These are phyloP conservation scores for Perithous albicinctus DNA, from an alignment of 2,888 invertebrate species.

Conservation along the genomic window DNA sequence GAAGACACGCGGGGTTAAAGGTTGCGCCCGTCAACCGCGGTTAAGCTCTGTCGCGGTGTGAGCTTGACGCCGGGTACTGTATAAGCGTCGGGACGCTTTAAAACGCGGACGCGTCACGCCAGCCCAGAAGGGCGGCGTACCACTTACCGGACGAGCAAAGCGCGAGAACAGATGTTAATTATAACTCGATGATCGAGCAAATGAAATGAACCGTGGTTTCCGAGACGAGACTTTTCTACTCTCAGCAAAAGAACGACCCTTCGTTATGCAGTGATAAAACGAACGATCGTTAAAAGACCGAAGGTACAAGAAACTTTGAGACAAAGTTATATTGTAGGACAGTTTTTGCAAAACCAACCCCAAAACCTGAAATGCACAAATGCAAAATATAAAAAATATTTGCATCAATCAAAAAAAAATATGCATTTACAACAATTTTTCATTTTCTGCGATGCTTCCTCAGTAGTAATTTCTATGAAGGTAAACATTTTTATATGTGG, in stretches of 20 bases:
- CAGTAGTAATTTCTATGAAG: too few relatives aligned
- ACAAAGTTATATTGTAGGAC: constrained; percentile 5
- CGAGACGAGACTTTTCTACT: constrained; percentile 21
- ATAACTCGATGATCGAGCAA: constrained; percentile 46
- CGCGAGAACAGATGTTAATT: constrained; percentile 35
- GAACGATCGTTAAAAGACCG: constrained; percentile 18
- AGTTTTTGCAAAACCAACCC: too few relatives aligned
- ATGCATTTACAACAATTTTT: too few relatives aligned
- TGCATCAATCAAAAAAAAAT: too few relatives aligned
- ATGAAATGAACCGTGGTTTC: constrained; percentile 26
- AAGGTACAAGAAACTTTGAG: neutral
- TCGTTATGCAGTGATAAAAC: constrained; percentile 25
- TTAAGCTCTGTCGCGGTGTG: constrained; percentile 21
- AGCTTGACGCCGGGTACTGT: constrained; percentile 24
- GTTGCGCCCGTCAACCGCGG: neutral
- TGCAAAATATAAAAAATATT: too few relatives aligned
- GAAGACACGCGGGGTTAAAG: constrained; percentile 40
- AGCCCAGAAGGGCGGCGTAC: neutral
- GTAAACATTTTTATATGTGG: too few relatives aligned
- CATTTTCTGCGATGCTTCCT: too few relatives aligned
- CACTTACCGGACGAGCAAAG: constrained; percentile 14
- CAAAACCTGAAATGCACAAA: too few relatives aligned
- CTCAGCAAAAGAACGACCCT: neutral
- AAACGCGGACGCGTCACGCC: constrained; percentile 25
- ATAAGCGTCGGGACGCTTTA: constrained; percentile 46